These are phyloP conservation scores for Argyrosomus japonicus DNA, from an alignment of 2,113 vertebrate genomes.

Conservation along the genomic window DNA sequence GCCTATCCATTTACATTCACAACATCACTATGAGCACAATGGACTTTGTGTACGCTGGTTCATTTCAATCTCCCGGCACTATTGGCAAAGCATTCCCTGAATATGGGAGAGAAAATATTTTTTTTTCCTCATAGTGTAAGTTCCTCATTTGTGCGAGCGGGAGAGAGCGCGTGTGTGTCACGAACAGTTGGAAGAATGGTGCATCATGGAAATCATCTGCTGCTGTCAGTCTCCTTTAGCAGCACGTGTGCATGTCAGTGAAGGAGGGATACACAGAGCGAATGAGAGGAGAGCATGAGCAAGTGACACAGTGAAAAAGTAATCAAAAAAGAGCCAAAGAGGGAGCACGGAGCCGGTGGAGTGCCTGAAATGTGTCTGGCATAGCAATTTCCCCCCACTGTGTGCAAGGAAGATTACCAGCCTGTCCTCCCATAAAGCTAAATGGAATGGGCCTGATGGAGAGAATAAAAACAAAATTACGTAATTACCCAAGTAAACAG, in stretches of 20 bases:
- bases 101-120: constrained; percentile 28
- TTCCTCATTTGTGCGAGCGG: constrained; percentile 46
- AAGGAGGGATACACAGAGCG: constrained; percentile 44
- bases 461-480: constrained; percentile 73
- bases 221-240: constrained; percentile 81
- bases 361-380: constrained; percentile 74
- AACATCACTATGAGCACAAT: constrained; percentile 44
- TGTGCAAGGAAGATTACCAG: constrained; percentile 68
- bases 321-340: constrained; percentile 74
- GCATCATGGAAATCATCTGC: constrained; percentile 84
- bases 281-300: constrained; percentile 49
- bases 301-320: constrained; percentile 71
- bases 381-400: constrained; percentile 73
- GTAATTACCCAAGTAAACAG: constrained; percentile 71
- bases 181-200: constrained; percentile 65
- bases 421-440: constrained; percentile 73
- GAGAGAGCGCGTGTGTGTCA: constrained; percentile 44
- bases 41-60: constrained; percentile 45
- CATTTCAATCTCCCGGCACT: constrained; percentile 59
- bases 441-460: constrained; percentile 73
- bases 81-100: constrained; percentile 45
- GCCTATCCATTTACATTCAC: constrained; percentile 52
- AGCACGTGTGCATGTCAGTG: constrained; percentile 67
- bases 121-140: constrained; percentile 18
- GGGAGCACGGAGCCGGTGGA: constrained; percentile 54